These are phyloP conservation scores for Hypomecis atomaria DNA, from an alignment of 2,888 invertebrate species.

Conservation along the genomic window DNA sequence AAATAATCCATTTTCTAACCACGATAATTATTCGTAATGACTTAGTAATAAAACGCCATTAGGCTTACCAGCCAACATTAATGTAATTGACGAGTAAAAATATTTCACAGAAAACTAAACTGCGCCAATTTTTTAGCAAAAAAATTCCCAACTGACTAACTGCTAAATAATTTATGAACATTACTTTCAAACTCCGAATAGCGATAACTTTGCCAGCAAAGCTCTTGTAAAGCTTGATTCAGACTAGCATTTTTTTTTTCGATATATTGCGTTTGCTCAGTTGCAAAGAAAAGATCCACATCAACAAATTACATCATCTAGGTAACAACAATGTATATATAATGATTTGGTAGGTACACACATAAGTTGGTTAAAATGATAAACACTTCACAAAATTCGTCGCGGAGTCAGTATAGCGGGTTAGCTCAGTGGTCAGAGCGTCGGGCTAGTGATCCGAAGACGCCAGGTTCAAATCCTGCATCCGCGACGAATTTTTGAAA, in stretches of 20 bases:
- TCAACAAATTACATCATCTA: too few relatives aligned
- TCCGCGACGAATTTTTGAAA: too few relatives aligned
- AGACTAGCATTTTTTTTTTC: neutral
- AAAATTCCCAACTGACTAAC: conserved; percentile 20
- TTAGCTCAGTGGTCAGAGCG: too few relatives aligned
- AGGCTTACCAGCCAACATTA: neutral
- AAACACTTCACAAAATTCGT: too few relatives aligned
- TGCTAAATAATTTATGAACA: conserved; percentile 25
- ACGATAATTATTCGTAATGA: neutral
- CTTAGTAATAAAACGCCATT: neutral
- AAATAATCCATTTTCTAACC: neutral
- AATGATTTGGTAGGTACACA: too few relatives aligned
- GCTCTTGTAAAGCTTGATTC: neutral
- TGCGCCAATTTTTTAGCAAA: conserved; percentile 22
- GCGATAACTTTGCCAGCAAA: conserved; percentile 22
- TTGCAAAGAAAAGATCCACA: too few relatives aligned
- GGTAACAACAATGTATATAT: too few relatives aligned
- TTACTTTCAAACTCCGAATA: conserved; percentile 22
- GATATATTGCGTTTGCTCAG: neutral
- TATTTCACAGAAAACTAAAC: conserved; percentile 2
- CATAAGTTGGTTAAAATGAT: too few relatives aligned
- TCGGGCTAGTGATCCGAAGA: too few relatives aligned
- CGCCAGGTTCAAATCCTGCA: too few relatives aligned
- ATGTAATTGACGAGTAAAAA: conserved; percentile 13
- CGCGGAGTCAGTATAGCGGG: too few relatives aligned